phyloP scores from a whole-genome alignment of 2,113 vertebrate genomes.

The Eurypyga helias region DNA sequence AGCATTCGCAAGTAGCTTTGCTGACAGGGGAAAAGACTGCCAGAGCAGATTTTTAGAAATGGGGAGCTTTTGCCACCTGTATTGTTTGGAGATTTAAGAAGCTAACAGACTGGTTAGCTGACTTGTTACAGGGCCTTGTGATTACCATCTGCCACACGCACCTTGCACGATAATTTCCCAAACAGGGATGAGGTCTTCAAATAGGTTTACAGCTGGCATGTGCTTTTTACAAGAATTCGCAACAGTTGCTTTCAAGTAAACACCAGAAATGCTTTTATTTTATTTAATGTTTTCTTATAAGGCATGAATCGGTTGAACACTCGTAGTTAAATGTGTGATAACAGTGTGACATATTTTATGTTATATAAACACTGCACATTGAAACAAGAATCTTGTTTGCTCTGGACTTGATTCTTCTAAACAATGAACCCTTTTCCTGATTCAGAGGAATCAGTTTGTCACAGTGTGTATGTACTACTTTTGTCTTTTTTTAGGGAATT shows the following conservation, averaged over 20 bases:
- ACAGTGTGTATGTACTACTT: neutral
- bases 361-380: neutral
- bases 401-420: neutral
- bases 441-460: neutral
- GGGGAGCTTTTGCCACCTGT: neutral
- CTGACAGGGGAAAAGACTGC: neutral
- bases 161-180: neutral
- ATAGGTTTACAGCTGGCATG: neutral
- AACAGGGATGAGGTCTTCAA: neutral
- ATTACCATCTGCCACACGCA: slow-evolving; percentile 2
- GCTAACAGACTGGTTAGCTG: neutral
- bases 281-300: neutral
- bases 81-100: neutral
- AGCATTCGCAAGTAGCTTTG: neutral
- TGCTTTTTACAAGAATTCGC: neutral
- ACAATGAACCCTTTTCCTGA: neutral
- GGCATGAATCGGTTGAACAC: neutral
- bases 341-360: neutral
- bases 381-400: neutral
- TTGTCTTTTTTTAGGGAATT: neutral
- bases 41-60: neutral
- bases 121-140: neutral
- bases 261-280: neutral
- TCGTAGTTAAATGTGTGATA: neutral
- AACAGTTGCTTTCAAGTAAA: neutral